Evolutionary conservation across 2,888 invertebrate genomes (phyloP), one percentile per base, ranked within the genome.

Genomic region (Phasia obesa): DNA sequence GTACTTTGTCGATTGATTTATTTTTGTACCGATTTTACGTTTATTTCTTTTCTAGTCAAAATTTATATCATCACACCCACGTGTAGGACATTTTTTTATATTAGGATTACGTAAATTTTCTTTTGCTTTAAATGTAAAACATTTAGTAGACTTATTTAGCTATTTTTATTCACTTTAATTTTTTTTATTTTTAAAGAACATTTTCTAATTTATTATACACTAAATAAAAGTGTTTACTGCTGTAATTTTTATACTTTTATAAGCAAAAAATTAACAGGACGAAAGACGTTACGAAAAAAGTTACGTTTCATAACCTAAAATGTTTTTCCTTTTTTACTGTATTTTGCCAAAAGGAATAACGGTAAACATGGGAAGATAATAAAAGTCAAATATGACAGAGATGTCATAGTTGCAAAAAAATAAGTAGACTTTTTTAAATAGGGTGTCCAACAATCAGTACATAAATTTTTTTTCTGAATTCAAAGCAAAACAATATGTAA

Each of bases 1-100:
- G 21, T 3, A 13, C 2, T 21, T 27, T 27, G 13, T 19, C 19
- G 7, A 44, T 49, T 60, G n/a, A 51, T 59, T 35, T 51, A n/a
- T 5, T 19, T 27, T 51, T 47, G 9, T 35, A 15, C 27, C 13
- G 2, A 42, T 38, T n/a, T 27, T 19, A 44, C n/a, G 5, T 38
- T 47, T 17, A 44, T 25, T 53, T 55, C 4, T 44, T 62, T 35
- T 47, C n/a, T 25, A 64, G 3, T n/a, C n/a, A 17, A 69, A 25
- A 49, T 62, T 49, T 51, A 53, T 35, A 31, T 49, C 23, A 65
- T 70, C 59, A 76, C 74, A 62, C 75, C 69, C 78, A 74, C 69
- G 57, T 57, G 75, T 67, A 75, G 59, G 62, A 75, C 67, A 78
- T 71, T 53, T 59, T 70, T 65, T 55, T 23, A 17, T 47, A 23